These are phyloP conservation scores for Hippasteria phrygiana DNA, from an alignment of 53 echinoderm and acorn worm genomes.

Conservation along the genomic window DNA sequence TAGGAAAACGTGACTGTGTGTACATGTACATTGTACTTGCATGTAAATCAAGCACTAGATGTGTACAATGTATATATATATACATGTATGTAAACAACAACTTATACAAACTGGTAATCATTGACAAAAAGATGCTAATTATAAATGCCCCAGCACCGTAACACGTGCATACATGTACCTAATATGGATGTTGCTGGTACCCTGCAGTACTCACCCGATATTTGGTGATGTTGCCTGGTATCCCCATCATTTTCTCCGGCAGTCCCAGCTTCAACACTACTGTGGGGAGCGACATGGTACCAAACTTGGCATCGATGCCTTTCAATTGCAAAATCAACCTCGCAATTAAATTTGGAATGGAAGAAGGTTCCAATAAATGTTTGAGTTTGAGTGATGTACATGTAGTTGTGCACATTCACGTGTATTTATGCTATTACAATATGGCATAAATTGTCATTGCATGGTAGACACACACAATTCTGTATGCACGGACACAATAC, in stretches of 20 bases:
- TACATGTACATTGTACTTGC: too few species aligned
- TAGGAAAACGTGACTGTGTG: too few species aligned
- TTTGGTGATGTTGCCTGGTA: slow-evolving; percentile 75
- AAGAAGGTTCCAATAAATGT: neutral
- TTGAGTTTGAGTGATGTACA: neutral
- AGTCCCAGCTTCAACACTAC: slow-evolving; percentile 60
- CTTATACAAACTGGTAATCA: too few species aligned
- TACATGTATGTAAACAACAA: too few species aligned
- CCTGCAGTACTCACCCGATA: slow-evolving; percentile 70
- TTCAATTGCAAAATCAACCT: slow-evolving; percentile 19
- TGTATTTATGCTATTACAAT: neutral
- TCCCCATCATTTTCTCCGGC: slow-evolving; percentile 69
- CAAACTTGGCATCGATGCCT: slow-evolving; percentile 79
- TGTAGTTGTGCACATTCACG: neutral
- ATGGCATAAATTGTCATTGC: neutral
- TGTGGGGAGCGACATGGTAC: slow-evolving; percentile 76
- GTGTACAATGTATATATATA: too few species aligned
- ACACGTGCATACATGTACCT: too few species aligned
- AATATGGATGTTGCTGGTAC: neutral
- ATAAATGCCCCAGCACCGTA: too few species aligned
- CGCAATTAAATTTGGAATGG: neutral
- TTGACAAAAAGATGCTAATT: too few species aligned
- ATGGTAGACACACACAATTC: neutral
- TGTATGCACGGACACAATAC: neutral
- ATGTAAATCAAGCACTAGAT: too few species aligned